Percentiles rank a stretch among this genome's conserved stretches.
Evolutionary conservation across 2,113 vertebrate species (phyloP).

Genomic region (Eublepharis macularius): DNA sequence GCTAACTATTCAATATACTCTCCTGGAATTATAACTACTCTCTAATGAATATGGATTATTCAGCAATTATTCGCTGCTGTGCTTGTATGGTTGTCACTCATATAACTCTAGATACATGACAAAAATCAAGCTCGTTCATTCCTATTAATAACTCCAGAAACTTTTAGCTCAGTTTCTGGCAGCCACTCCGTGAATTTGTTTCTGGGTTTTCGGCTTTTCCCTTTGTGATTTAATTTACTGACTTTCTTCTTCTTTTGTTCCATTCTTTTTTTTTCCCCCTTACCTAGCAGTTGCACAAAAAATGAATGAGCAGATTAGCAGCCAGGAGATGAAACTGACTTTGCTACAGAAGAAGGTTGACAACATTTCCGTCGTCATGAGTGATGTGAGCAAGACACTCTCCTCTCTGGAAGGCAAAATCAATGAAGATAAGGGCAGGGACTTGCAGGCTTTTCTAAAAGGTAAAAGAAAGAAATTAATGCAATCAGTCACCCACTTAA

Average conservation of each 20-base stretch:
- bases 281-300: constrained; percentile 70
- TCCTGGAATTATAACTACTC: constrained; percentile 49
- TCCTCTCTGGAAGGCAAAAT: constrained; percentile 79
- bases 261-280: neutral
- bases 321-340: constrained; percentile 73
- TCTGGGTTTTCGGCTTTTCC: rapidly evolving
- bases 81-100: constrained; percentile 40
- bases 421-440: constrained; percentile 72
- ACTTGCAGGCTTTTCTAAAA: constrained; percentile 75
- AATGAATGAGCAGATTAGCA: constrained; percentile 71
- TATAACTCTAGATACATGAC: constrained; percentile 16
- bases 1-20: constrained; percentile 37
- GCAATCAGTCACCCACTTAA: constrained; percentile 58
- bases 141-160: constrained; percentile 31
- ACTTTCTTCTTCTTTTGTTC: neutral
- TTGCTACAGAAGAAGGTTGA: constrained; percentile 76
- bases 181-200: neutral
- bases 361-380: constrained; percentile 67
- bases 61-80: constrained; percentile 48
- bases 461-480: constrained; percentile 73
- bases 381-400: constrained; percentile 59
- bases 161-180: neutral
- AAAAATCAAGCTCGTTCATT: constrained; percentile 41
- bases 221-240: neutral
- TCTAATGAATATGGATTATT: constrained; percentile 44